phyloP scores from a whole-genome alignment of 1,140 invertebrate species.

The Drosophila leontia region DNA sequence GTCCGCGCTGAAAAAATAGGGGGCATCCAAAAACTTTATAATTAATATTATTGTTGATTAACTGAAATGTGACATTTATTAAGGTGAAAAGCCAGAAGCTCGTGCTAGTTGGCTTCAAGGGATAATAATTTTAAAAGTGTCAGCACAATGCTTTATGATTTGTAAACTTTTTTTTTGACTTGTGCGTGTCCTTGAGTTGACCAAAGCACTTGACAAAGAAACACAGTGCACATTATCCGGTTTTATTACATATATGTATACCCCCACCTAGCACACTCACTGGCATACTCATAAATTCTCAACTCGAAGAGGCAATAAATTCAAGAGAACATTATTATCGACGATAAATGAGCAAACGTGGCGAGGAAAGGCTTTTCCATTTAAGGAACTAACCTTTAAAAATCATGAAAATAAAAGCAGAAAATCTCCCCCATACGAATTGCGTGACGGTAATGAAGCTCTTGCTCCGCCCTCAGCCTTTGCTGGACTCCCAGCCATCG shows the following conservation, averaged over 20 bases:
- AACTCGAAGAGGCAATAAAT: conserved; percentile 60
- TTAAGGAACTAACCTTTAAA: conserved; percentile 44
- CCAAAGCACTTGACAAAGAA: conserved; percentile 48
- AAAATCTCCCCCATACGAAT: conserved; percentile 39
- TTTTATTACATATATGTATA: conserved; percentile 39
- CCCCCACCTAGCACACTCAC: not conserved
- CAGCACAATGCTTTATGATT: not conserved
- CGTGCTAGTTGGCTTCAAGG: not conserved
- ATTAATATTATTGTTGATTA: conserved; percentile 20
- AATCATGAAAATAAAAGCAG: conserved; percentile 4
- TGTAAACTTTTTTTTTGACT: conserved; percentile 1
- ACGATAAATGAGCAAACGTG: conserved; percentile 20
- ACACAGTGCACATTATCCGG: conserved; percentile 31
- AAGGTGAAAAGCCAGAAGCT: not conserved
- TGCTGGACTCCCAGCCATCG: not conserved
- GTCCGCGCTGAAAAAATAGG: not conserved
- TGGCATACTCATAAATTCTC: conserved; percentile 26
- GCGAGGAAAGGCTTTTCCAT: conserved; percentile 1
- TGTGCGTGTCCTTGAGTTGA: conserved; percentile 32
- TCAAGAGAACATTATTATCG: conserved; percentile 63
- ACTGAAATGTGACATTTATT: conserved; percentile 9
- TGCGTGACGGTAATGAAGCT: conserved; percentile 67
- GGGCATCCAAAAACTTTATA: not conserved
- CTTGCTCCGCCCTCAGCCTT: not conserved
- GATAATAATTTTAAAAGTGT: not conserved